Evolutionary conservation across 1,140 invertebrate genomes (phyloP).

Genomic region (Agrypnia vestita): DNA sequence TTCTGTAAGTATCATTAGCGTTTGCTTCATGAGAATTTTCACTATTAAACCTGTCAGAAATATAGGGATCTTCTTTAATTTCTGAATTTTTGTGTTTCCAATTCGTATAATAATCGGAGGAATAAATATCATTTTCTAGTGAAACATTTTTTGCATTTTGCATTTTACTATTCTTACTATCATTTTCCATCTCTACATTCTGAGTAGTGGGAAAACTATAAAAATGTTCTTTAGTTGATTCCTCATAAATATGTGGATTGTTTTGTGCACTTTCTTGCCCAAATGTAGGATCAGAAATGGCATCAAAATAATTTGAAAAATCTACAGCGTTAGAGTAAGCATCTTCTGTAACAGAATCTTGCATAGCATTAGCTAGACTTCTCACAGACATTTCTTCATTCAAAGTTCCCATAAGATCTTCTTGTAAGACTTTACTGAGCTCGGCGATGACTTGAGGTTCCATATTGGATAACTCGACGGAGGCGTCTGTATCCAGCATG

Average conservation of each 20-base stretch:
- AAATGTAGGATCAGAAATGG: background rate
- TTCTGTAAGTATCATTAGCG: background rate
- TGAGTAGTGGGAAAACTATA: no score
- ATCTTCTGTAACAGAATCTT: conserved; percentile 23
- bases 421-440: conserved; percentile 55
- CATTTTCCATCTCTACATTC: no score
- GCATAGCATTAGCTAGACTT: conserved; percentile 50
- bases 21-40: background rate
- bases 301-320: conserved; percentile 13
- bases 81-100: no score
- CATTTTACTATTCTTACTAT: no score
- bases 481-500: conserved; percentile 56
- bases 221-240: no score
- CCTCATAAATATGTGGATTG: background rate
- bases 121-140: no score
- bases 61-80: no score
- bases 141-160: no score
- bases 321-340: background rate
- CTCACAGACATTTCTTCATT: conserved; percentile 48
- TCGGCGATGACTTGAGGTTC: conserved; percentile 57
- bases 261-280: background rate
- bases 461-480: conserved; percentile 56
- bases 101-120: no score
- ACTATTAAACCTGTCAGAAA: background rate
- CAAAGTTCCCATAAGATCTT: conserved; percentile 51